Evolutionary conservation across 2,888 invertebrate species (phyloP).

Genomic region (Lampropteryx suffumata): DNA sequence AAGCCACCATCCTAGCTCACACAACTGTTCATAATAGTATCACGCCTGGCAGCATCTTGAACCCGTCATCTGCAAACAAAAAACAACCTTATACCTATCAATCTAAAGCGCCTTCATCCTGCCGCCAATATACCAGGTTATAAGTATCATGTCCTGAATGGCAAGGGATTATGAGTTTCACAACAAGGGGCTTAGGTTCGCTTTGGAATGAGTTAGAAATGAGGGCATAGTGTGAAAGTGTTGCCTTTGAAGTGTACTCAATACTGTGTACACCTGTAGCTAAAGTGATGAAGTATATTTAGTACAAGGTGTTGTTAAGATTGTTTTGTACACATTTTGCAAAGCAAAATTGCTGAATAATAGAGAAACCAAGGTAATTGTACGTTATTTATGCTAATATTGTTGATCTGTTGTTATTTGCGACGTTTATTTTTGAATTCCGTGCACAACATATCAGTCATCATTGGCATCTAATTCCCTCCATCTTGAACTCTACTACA

Average conservation of each 20-base stretch:
- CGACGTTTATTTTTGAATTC: not conserved
- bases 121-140: not conserved
- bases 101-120: conserved; percentile 11
- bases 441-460: not conserved
- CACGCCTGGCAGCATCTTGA: no score
- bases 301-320: not conserved
- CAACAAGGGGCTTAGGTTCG: not conserved
- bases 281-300: not conserved
- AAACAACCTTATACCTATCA: conserved; percentile 39
- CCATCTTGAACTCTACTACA: conserved; percentile 19
- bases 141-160: not conserved
- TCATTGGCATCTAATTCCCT: conserved; percentile 20
- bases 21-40: conserved; percentile 66
- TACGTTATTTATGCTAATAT: no score
- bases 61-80: no score
- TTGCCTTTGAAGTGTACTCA: conserved; percentile 33
- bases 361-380: no score
- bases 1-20: conserved; percentile 66
- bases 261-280: conserved; percentile 22
- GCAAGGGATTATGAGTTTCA: not conserved
- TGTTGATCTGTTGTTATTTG: not conserved
- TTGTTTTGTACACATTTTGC: no score
- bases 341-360: no score
- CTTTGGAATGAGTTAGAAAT: conserved; percentile 15
- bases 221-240: conserved; percentile 27